Conservation (phyloP, 2,888 invertebrate genomes). For the Selenia dentaria region DNA sequence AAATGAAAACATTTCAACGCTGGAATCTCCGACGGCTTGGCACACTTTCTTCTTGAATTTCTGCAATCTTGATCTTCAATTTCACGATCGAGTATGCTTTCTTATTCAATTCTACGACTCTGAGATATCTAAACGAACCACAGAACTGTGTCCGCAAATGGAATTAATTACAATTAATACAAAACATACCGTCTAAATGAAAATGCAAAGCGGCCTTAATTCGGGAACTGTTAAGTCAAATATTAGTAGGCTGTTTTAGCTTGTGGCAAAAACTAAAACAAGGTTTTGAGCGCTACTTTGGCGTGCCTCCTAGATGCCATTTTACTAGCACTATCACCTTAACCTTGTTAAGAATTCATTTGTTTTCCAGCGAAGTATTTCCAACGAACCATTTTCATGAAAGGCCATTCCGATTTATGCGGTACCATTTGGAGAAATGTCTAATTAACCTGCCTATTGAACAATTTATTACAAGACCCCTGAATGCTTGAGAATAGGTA, state of each 20-base stretch:
- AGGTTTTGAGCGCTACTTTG: conserved; percentile 37
- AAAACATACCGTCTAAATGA: conserved; percentile 22
- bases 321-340: conserved; percentile 41
- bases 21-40: conserved; percentile 13
- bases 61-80: conserved; percentile 6
- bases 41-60: conserved; percentile 10
- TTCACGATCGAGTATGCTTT: background rate
- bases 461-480: conserved; percentile 69
- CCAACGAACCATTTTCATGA: conserved; percentile 50
- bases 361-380: conserved; percentile 51
- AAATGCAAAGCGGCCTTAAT: conserved; percentile 30
- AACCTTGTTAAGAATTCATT: conserved; percentile 57
- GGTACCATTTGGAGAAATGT: conserved; percentile 67
- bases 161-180: conserved; percentile 33
- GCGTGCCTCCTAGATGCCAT: conserved; percentile 22
- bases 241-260: conserved; percentile 22
- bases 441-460: conserved; percentile 78
- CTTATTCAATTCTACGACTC: conserved; percentile 3
- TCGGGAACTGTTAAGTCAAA: conserved; percentile 21
- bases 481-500: conserved; percentile 55
- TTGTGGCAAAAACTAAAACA: conserved; percentile 19
- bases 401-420: conserved; percentile 61
- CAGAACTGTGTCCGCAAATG: conserved; percentile 18
- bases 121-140: conserved; percentile 16
- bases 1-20: conserved; percentile 27